Conservation (phyloP, 2,888 invertebrate species). For the Oasisia sp. region DNA sequence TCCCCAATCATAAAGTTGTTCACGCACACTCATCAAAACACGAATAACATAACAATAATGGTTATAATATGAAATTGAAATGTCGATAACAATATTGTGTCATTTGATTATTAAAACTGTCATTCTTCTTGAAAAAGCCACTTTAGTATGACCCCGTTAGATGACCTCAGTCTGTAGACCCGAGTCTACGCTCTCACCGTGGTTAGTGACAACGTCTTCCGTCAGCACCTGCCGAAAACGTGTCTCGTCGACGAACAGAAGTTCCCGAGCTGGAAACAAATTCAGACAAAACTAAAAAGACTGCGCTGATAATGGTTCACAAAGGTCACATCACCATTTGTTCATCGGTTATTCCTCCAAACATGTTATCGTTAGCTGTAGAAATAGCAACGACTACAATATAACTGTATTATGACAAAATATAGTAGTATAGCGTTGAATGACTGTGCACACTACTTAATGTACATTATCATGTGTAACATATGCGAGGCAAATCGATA, state of each 20-base stretch:
- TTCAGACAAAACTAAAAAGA: not conserved
- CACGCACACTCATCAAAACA: not conserved
- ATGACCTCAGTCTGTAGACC: not conserved
- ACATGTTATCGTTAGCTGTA: not conserved
- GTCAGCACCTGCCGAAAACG: not conserved
- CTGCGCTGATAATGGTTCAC: too few relatives aligned
- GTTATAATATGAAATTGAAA: not conserved
- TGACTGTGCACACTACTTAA: too few relatives aligned
- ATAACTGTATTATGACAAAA: too few relatives aligned
- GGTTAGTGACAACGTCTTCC: not conserved
- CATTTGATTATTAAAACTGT: not conserved
- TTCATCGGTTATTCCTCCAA: not conserved
- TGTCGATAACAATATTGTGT: not conserved
- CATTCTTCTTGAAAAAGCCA: not conserved
- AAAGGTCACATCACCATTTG: too few relatives aligned
- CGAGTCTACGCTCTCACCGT: not conserved
- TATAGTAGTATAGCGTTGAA: too few relatives aligned
- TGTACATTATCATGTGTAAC: too few relatives aligned
- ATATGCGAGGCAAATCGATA: too few relatives aligned
- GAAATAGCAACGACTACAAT: too few relatives aligned
- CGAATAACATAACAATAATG: not conserved
- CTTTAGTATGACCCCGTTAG: not conserved
- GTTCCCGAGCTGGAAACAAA: conserved; percentile 20
- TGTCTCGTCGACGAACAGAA: conserved; percentile 20
- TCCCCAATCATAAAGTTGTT: not conserved